Percentiles rank a stretch among this genome's conserved stretches.
These are phyloP conservation scores for Ptychodera flava DNA, from an alignment of 35 echinoderm and acorn worm species.

Conservation along the genomic window DNA sequence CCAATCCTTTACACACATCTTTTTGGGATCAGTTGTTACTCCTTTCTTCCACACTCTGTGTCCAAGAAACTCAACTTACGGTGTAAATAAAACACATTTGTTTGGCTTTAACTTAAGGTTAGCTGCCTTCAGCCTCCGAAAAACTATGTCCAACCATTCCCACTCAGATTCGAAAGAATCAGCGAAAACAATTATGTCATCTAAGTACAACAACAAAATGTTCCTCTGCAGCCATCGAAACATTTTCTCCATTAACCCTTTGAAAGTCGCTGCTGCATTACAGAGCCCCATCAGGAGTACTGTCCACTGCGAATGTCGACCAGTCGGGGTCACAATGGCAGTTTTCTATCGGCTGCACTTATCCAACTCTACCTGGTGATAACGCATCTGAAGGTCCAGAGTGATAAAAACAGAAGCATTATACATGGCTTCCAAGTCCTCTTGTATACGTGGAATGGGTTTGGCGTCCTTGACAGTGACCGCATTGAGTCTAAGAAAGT, in stretches of 20 bases:
- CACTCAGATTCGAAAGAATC: too few relatives aligned
- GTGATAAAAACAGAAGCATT: slow-evolving; percentile 20
- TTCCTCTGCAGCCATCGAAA: too few relatives aligned
- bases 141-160: too few relatives aligned
- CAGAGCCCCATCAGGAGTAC: slow-evolving; percentile 28
- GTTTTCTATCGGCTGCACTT: background rate
- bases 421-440: too few relatives aligned
- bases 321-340: background rate
- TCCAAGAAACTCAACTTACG: slow-evolving; percentile 37
- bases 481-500: slow-evolving; percentile 17
- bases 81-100: slow-evolving; percentile 28
- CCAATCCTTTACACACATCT: slow-evolving; percentile 20
- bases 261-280: slow-evolving; percentile 37
- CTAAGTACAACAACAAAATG: too few relatives aligned
- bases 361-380: slow-evolving; percentile 23
- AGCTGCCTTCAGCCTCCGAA: slow-evolving; percentile 18
- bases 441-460: slow-evolving; percentile 17
- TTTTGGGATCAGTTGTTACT: slow-evolving; percentile 53
- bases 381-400: slow-evolving; percentile 9
- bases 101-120: slow-evolving; percentile 26
- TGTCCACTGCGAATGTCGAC: background rate
- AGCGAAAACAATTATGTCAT: too few relatives aligned
- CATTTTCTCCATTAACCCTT: slow-evolving; percentile 44
- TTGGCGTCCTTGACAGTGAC: slow-evolving; percentile 5
- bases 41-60: slow-evolving; percentile 45